phyloP scores from a whole-genome alignment of 2,797 vertebrate genomes.

The Gastrophryne carolinensis region DNA sequence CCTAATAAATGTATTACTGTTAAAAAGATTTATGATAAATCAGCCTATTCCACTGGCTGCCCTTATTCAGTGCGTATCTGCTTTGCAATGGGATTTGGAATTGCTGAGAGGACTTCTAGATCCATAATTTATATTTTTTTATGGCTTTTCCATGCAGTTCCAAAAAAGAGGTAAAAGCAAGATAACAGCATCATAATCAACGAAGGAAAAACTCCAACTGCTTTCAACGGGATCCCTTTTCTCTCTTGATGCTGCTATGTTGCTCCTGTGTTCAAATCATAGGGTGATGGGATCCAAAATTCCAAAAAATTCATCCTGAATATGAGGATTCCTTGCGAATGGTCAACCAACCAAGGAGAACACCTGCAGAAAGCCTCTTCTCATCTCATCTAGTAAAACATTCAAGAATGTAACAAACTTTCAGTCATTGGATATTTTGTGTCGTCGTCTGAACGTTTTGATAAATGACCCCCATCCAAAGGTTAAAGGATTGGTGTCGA shows the following conservation, averaged over 20 bases:
- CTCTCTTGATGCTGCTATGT: constrained; percentile 21
- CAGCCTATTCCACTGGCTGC: not conserved
- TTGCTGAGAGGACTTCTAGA: not conserved
- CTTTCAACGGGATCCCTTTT: constrained; percentile 44
- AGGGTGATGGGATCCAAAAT: not conserved
- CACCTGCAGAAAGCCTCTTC: not conserved
- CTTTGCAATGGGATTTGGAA: not conserved
- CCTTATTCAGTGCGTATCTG: not conserved
- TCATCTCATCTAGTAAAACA: not conserved
- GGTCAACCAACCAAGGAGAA: no score
- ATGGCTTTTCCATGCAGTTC: not conserved
- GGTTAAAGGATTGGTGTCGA: not conserved
- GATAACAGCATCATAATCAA: constrained; percentile 1
- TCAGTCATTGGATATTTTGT: not conserved
- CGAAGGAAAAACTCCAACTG: constrained; percentile 37
- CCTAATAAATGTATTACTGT: no score
- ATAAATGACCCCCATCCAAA: constrained; percentile 38
- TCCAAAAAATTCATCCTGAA: not conserved
- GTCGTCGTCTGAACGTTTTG: not conserved
- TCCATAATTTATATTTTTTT: not conserved
- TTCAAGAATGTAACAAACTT: no score
- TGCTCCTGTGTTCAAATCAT: not conserved
- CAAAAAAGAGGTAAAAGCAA: not conserved
- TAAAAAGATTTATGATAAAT: no score
- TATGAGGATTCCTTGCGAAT: not conserved